These are phyloP conservation scores for Portunus trituberculatus DNA, from an alignment of 1,140 invertebrate species.

Conservation along the genomic window DNA sequence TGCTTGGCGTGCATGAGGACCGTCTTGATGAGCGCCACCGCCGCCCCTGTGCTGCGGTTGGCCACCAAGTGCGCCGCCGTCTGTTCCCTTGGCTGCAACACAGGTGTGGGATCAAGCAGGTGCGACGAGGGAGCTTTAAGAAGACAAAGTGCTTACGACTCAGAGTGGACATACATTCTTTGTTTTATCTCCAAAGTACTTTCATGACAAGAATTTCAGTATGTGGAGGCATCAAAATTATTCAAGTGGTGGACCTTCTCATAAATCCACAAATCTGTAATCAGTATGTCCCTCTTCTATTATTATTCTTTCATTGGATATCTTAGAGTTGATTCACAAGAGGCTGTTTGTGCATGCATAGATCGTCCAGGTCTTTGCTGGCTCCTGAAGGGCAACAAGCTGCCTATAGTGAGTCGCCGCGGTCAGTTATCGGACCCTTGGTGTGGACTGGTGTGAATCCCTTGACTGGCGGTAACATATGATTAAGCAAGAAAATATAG, in stretches of 20 bases:
- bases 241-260: no score
- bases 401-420: background rate
- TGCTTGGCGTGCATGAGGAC: constrained; percentile 77
- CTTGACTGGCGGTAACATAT: background rate
- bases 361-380: background rate
- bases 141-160: background rate
- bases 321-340: no score
- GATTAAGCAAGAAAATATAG: background rate
- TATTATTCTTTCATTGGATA: no score
- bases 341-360: no score
- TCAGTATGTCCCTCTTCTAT: no score
- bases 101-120: background rate
- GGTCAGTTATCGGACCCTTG: background rate
- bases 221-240: no score
- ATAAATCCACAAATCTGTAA: no score
- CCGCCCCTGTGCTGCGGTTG: constrained; percentile 73
- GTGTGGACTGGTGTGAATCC: background rate
- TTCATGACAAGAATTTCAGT: no score
- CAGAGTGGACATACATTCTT: background rate
- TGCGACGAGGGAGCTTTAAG: background rate
- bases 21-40: constrained; percentile 74
- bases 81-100: constrained; percentile 78
- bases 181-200: no score
- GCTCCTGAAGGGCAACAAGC: background rate
- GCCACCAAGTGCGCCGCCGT: constrained; percentile 75